These are phyloP conservation scores for Hypsopygia costalis DNA, from an alignment of 2,888 invertebrate species.

Conservation along the genomic window DNA sequence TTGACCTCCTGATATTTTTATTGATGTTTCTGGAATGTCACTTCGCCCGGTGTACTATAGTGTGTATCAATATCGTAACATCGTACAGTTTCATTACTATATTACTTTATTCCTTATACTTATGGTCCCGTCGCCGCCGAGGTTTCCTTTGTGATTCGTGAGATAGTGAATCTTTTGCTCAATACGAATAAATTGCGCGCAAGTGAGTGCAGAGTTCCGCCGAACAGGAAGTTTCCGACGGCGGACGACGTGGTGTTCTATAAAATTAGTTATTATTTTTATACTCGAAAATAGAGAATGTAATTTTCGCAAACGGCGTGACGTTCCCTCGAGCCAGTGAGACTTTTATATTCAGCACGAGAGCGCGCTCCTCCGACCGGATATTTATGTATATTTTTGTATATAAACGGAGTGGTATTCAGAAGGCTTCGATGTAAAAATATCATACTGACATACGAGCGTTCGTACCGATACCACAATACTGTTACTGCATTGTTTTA, in stretches of 20 bases:
- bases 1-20: too few species aligned
- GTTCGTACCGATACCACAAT: constrained; percentile 51
- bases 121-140: neutral
- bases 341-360: constrained; percentile 36
- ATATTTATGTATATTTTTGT: constrained; percentile 78
- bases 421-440: constrained; percentile 61
- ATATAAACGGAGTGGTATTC: constrained; percentile 69
- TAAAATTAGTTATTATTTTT: constrained; percentile 60
- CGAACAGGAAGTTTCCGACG: constrained; percentile 21
- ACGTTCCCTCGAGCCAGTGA: constrained; percentile 37
- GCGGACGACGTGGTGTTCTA: constrained; percentile 36
- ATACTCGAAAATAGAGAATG: constrained; percentile 39
- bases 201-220: neutral
- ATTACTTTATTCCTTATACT: too few species aligned
- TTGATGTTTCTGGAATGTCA: too few species aligned
- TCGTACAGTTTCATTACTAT: too few species aligned
- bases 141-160: constrained; percentile 21
- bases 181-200: constrained; percentile 26
- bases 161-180: constrained; percentile 39
- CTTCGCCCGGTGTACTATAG: too few species aligned
- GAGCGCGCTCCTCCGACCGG: constrained; percentile 42
- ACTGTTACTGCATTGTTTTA: constrained; percentile 60
- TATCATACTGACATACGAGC: constrained; percentile 55
- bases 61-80: too few species aligned
- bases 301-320: constrained; percentile 28